Conservation (phyloP, 2,888 invertebrate species). For the Athalia cordata region DNA sequence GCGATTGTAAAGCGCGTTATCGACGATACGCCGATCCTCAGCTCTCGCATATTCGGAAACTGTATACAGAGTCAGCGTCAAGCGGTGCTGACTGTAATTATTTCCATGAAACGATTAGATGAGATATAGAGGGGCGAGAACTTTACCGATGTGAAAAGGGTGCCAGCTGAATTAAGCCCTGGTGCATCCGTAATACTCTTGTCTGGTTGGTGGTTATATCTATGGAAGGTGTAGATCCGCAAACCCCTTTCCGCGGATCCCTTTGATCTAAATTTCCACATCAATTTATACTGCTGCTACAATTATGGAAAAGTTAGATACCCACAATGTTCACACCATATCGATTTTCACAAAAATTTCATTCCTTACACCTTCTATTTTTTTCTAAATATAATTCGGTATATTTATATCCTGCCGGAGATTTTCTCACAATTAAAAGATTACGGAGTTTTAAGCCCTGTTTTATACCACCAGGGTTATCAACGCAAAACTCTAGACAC, state of each 20-base stretch:
- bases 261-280: constrained; percentile 13
- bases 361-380: not conserved
- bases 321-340: not conserved
- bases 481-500: no score
- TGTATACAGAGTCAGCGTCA: no score
- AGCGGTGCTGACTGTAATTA: not conserved
- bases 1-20: no score
- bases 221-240: not conserved
- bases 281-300: not conserved
- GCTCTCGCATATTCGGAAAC: no score
- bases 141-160: constrained; percentile 1
- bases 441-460: not conserved
- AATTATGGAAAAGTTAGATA: constrained; percentile 3
- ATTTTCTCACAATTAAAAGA: constrained; percentile 9
- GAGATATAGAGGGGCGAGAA: no score
- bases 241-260: not conserved
- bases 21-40: no score
- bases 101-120: not conserved
- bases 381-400: no score
- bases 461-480: not conserved
- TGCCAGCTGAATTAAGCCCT: constrained; percentile 5
- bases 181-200: not conserved
- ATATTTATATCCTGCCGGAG: no score
- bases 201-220: not conserved
- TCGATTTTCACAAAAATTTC: not conserved